A percentile compares a stretch with the other conserved stretches of the same genome.
These are phyloP conservation scores for Spilosoma lubricipeda DNA, from an alignment of 2,888 invertebrate species.

Conservation along the genomic window DNA sequence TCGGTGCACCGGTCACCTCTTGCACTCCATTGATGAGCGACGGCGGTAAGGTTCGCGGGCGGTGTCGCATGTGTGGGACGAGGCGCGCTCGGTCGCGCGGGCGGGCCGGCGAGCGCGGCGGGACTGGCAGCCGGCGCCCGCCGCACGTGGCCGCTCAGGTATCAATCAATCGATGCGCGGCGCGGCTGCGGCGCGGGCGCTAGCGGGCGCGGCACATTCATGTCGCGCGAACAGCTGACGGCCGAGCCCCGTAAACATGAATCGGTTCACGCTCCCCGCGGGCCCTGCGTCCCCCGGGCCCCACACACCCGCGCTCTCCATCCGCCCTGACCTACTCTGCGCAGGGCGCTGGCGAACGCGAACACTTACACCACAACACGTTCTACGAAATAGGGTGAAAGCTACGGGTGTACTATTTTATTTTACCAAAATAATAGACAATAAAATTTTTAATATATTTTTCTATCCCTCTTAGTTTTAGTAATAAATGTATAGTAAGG, in stretches of 20 bases:
- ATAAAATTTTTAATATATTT: constrained; percentile 19
- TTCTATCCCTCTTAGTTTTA: background rate
- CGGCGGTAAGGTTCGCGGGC: constrained; percentile 57
- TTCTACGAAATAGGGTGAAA: constrained; percentile 34
- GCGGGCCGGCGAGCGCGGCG: constrained; percentile 74
- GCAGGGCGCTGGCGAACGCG: constrained; percentile 54
- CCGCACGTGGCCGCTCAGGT: constrained; percentile 72
- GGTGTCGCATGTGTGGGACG: constrained; percentile 56
- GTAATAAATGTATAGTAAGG: background rate
- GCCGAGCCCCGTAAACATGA: constrained; percentile 83
- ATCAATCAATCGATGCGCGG: constrained; percentile 83
- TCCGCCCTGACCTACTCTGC: constrained; percentile 63
- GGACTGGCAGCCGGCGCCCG: constrained; percentile 70
- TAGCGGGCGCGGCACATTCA: constrained; percentile 83
- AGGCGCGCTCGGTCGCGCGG: constrained; percentile 62
- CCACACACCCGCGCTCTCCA: constrained; percentile 42
- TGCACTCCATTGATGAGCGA: constrained; percentile 77
- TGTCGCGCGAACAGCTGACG: constrained; percentile 83
- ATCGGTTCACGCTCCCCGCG: constrained; percentile 63
- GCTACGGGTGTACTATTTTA: constrained; percentile 20
- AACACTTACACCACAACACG: constrained; percentile 33
- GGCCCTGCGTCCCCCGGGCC: constrained; percentile 36
- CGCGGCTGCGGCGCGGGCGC: constrained; percentile 62
- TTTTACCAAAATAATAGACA: constrained; percentile 8
- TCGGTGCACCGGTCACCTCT: constrained; percentile 74